Evolutionary conservation across 2,888 invertebrate species (phyloP).

Genomic region (Danaus chrysippus): DNA sequence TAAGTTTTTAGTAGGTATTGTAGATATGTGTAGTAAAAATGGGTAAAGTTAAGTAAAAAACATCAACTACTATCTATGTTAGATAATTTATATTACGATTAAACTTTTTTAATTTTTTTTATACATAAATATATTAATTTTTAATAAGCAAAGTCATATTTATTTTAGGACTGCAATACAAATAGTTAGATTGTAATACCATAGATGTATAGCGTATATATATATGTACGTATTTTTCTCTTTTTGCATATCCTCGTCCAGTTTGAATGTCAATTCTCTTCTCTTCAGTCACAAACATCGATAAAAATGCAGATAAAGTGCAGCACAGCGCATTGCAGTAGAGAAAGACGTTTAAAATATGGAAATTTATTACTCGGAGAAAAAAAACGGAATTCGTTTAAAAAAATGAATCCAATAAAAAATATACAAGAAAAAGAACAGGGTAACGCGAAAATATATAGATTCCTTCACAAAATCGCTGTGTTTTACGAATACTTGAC

Average conservation of each 20-base stretch:
- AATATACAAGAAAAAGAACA: background rate
- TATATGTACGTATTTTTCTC: background rate
- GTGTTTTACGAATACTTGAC: slow-evolving; percentile 6
- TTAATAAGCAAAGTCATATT: too few species aligned
- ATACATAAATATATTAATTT: too few species aligned
- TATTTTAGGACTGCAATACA: too few species aligned
- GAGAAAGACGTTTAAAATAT: background rate
- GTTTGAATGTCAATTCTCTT: background rate
- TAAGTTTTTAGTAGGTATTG: too few species aligned
- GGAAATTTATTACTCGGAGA: background rate
- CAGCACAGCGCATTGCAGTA: slow-evolving; percentile 16
- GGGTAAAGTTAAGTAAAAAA: too few species aligned
- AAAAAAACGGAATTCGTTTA: background rate
- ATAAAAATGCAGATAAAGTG: slow-evolving; percentile 3
- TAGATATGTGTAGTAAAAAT: too few species aligned
- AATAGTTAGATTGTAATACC: too few species aligned
- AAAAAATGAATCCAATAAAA: background rate
- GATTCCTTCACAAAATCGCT: too few species aligned
- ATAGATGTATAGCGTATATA: background rate
- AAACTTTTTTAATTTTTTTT: too few species aligned
- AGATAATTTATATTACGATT: too few species aligned
- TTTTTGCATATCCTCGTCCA: background rate
- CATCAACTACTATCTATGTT: too few species aligned
- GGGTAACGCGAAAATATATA: too few species aligned
- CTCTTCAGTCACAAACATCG: background rate